Percentiles rank a stretch among this genome's conserved stretches.
Evolutionary conservation across 2,888 invertebrate species (phyloP).

Genomic region (Acleris literana): DNA sequence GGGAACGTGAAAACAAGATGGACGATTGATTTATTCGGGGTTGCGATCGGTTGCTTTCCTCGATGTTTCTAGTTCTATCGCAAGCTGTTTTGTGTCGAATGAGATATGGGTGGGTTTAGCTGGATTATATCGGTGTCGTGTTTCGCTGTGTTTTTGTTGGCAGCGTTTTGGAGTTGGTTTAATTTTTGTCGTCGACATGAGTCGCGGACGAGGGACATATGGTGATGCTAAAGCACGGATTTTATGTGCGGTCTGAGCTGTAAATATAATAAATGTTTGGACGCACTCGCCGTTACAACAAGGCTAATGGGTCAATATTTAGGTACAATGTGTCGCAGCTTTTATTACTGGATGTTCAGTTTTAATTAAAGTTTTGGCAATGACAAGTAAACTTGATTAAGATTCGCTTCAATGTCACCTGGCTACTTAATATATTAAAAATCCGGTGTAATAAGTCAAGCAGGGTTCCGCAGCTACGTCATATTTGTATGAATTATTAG

Average conservation of each 20-base stretch:
- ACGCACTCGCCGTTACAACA: conserved; percentile 48
- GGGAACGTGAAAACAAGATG: conserved; percentile 69
- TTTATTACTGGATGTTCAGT: conserved; percentile 6
- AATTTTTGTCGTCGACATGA: conserved; percentile 36
- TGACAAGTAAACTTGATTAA: not conserved
- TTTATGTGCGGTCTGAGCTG: conserved; percentile 35
- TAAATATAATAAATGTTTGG: conserved; percentile 56
- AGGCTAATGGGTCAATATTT: conserved; percentile 57
- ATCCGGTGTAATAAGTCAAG: too few relatives aligned
- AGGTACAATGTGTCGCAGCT: conserved; percentile 39
- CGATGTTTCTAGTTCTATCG: conserved; percentile 72
- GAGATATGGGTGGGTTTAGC: conserved; percentile 64
- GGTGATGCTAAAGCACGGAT: conserved; percentile 35
- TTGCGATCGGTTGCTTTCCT: conserved; percentile 64
- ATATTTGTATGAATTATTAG: too few relatives aligned
- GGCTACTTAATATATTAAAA: too few relatives aligned
- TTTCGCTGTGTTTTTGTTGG: conserved; percentile 74
- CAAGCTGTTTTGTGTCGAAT: conserved; percentile 79
- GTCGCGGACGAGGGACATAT: conserved; percentile 27
- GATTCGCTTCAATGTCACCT: not conserved
- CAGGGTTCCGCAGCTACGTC: too few relatives aligned
- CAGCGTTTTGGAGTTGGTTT: conserved; percentile 46
- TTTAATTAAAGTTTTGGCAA: not conserved
- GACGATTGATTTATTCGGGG: conserved; percentile 69
- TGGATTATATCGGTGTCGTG: conserved; percentile 63